These are phyloP conservation scores for Prosapia bicincta DNA, from an alignment of 2,888 invertebrate genomes.

Conservation along the genomic window DNA sequence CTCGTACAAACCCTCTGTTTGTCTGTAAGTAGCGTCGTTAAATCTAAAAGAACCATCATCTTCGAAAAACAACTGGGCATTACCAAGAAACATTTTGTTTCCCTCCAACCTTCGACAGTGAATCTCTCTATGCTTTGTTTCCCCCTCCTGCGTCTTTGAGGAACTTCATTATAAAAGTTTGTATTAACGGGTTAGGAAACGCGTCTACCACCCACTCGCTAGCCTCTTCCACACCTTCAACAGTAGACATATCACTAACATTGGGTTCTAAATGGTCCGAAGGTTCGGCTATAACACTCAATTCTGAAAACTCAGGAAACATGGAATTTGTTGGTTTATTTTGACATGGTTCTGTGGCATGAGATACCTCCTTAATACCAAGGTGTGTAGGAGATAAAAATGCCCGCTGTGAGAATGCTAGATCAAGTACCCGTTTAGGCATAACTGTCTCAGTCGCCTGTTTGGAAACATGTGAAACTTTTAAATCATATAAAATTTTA, in stretches of 20 bases:
- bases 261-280: not conserved
- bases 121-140: not conserved
- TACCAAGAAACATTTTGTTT: not conserved
- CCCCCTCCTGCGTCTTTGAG: not conserved
- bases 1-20: not conserved
- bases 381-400: too few relatives aligned
- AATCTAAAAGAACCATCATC: not conserved
- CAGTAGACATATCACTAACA: not conserved
- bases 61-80: not conserved
- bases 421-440: too few relatives aligned
- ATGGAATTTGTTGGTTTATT: too few relatives aligned
- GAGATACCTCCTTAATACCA: too few relatives aligned
- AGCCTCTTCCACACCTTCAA: not conserved
- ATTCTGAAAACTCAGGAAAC: too few relatives aligned
- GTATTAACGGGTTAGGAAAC: not conserved
- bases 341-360: too few relatives aligned
- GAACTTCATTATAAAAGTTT: not conserved
- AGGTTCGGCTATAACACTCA: too few relatives aligned
- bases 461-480: too few relatives aligned
- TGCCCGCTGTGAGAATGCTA: too few relatives aligned
- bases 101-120: not conserved
- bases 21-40: not conserved
- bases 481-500: too few relatives aligned
- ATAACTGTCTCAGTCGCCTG: too few relatives aligned
- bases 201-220: not conserved